phyloP scores from a whole-genome alignment of 2,888 invertebrate species.

The Sepiola atlantica region DNA sequence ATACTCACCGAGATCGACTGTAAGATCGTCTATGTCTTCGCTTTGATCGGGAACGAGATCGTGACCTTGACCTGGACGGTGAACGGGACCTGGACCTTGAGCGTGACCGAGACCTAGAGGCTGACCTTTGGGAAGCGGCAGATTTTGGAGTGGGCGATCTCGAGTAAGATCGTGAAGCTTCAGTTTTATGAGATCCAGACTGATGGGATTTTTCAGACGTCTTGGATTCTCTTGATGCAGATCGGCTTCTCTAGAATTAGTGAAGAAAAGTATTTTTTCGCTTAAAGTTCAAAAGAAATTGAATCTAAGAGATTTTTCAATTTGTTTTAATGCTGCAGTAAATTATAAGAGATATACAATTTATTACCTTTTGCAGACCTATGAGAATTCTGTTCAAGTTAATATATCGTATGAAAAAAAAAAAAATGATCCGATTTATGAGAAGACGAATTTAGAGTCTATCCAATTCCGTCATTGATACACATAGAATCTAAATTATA shows the following conservation, averaged over 20 bases:
- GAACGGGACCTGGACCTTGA: conserved; percentile 56
- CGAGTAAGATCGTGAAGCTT: conserved; percentile 37
- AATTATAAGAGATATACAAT: no score
- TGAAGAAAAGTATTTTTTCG: not conserved
- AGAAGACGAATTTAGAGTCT: no score
- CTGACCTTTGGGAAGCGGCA: conserved; percentile 48
- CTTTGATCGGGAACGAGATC: conserved; percentile 55
- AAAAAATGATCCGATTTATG: no score
- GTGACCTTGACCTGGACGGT: conserved; percentile 58
- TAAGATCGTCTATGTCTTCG: conserved; percentile 53
- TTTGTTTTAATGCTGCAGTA: no score
- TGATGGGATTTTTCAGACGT: conserved; percentile 44
- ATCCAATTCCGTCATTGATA: no score
- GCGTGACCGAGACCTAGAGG: conserved; percentile 51
- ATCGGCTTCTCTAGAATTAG: conserved; percentile 33
- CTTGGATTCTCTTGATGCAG: conserved; percentile 38
- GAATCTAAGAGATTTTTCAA: no score
- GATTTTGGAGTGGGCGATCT: conserved; percentile 46
- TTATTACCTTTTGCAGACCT: no score
- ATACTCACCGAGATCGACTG: conserved; percentile 47
- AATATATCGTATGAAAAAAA: no score
- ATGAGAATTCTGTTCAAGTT: no score
- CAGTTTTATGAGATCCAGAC: conserved; percentile 42
- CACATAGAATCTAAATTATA: no score
- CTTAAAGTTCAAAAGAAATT: not conserved